phyloP scores from a whole-genome alignment of 1,140 invertebrate species.

The Paraescarpia echinospica region DNA sequence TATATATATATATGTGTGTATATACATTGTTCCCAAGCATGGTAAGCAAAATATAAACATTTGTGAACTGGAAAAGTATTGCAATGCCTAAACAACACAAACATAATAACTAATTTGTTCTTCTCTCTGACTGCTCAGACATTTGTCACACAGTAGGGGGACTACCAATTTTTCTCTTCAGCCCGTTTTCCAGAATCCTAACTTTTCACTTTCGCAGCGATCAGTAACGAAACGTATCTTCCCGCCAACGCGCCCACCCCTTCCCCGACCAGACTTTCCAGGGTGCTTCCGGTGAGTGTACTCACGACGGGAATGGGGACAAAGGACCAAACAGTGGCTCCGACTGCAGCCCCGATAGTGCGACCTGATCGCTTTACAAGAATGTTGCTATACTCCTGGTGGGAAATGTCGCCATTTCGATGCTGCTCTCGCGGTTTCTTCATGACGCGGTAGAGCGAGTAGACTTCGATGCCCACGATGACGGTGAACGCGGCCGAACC shows the following conservation, averaged over 20 bases:
- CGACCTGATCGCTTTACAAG: not conserved
- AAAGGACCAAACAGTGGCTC: not conserved
- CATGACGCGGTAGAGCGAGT: not conserved
- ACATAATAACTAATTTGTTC: too few relatives aligned
- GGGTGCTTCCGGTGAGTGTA: constrained; percentile 3
- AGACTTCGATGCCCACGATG: not conserved
- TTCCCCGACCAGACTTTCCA: constrained; percentile 14
- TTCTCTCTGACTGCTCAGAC: not conserved
- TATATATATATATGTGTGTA: too few relatives aligned
- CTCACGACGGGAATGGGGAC: constrained; percentile 22
- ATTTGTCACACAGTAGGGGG: not conserved
- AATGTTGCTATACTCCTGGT: not conserved
- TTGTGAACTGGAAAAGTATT: not conserved
- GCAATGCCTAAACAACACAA: not conserved
- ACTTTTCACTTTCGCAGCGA: not conserved
- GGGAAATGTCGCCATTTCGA: not conserved
- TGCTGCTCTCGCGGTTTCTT: not conserved
- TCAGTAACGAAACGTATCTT: not conserved
- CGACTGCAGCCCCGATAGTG: not conserved
- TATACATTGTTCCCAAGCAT: too few relatives aligned
- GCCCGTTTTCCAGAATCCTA: not conserved
- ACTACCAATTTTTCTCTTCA: not conserved
- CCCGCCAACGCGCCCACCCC: not conserved
- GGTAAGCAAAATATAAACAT: too few relatives aligned
- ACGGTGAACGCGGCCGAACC: not conserved